phyloP scores from a whole-genome alignment of 2,888 invertebrate genomes.

The Hirtodrosophila trivittata region DNA sequence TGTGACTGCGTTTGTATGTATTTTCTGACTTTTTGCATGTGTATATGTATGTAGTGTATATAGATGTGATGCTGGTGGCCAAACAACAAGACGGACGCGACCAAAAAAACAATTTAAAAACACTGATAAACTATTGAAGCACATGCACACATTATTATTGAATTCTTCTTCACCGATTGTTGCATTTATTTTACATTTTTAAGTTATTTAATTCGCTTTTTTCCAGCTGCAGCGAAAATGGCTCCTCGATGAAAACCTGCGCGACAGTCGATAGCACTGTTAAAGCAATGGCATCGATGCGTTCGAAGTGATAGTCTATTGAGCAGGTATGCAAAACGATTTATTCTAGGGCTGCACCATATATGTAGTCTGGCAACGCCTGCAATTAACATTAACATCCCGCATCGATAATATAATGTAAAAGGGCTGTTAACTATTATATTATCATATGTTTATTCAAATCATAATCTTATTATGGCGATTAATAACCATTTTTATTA shows the following conservation, averaged over 20 bases:
- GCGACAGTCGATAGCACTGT: slow-evolving; percentile 51
- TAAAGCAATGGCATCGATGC: slow-evolving; percentile 32
- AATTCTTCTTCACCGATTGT: slow-evolving; percentile 32
- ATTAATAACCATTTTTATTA: too few species aligned
- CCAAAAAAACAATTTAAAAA: slow-evolving; percentile 51
- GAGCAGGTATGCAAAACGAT: slow-evolving; percentile 16
- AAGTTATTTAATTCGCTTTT: slow-evolving; percentile 56
- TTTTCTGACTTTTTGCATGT: slow-evolving; percentile 44
- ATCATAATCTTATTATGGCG: too few species aligned
- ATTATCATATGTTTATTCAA: too few species aligned
- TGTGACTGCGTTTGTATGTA: slow-evolving; percentile 43
- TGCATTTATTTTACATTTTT: slow-evolving; percentile 68
- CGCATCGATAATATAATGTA: too few species aligned
- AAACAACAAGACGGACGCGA: slow-evolving; percentile 54
- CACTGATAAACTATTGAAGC: slow-evolving; percentile 45
- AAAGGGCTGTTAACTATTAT: too few species aligned
- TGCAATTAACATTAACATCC: too few species aligned
- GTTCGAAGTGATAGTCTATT: slow-evolving; percentile 1
- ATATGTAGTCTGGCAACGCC: slow-evolving; percentile 10
- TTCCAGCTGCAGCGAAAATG: slow-evolving; percentile 63
- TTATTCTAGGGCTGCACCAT: slow-evolving; percentile 2
- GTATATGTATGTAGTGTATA: slow-evolving; percentile 36
- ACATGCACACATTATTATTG: slow-evolving; percentile 56
- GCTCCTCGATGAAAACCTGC: slow-evolving; percentile 57
- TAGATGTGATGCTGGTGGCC: slow-evolving; percentile 68